phyloP scores from a whole-genome alignment of 2,797 vertebrate species.

The Thalassophryne amazonica region DNA sequence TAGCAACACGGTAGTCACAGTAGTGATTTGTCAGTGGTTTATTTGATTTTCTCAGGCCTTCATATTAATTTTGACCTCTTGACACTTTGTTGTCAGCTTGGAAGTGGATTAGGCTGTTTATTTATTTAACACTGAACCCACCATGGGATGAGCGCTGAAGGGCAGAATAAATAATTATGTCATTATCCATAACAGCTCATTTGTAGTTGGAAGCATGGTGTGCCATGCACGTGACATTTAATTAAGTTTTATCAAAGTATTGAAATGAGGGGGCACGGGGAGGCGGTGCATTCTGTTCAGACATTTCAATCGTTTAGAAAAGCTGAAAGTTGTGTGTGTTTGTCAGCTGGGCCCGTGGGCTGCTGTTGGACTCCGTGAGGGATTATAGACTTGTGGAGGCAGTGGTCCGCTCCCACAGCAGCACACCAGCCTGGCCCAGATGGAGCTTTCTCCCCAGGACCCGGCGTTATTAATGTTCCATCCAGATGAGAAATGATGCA shows the following conservation, averaged over 20 bases:
- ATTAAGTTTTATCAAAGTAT: conserved; percentile 22
- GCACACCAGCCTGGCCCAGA: conserved; percentile 72
- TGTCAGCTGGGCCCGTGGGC: conserved; percentile 22
- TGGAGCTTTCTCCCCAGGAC: conserved; percentile 83
- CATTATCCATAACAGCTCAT: conserved; percentile 42
- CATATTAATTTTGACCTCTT: no score
- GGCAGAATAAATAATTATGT: conserved; percentile 30
- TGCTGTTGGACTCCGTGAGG: conserved; percentile 41
- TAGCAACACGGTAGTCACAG: no score
- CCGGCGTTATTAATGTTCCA: conserved; percentile 86
- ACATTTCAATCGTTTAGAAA: conserved; percentile 17
- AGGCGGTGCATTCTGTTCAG: background rate
- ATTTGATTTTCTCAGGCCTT: no score
- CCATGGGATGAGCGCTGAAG: conserved; percentile 27
- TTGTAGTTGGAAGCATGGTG: conserved; percentile 20
- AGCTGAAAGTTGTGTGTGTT: conserved; percentile 33
- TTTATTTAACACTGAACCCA: conserved; percentile 38
- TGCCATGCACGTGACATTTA: conserved; percentile 31
- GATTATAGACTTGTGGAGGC: conserved; percentile 82
- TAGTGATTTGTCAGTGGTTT: no score
- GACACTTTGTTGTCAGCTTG: no score
- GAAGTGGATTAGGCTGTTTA: conserved; percentile 14
- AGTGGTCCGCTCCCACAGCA: conserved; percentile 76
- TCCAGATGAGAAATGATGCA: conserved; percentile 86
- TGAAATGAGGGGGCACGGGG: background rate